Evolutionary conservation across 2,888 invertebrate genomes (phyloP).

Genomic region (Noctuana brunneofusca): DNA sequence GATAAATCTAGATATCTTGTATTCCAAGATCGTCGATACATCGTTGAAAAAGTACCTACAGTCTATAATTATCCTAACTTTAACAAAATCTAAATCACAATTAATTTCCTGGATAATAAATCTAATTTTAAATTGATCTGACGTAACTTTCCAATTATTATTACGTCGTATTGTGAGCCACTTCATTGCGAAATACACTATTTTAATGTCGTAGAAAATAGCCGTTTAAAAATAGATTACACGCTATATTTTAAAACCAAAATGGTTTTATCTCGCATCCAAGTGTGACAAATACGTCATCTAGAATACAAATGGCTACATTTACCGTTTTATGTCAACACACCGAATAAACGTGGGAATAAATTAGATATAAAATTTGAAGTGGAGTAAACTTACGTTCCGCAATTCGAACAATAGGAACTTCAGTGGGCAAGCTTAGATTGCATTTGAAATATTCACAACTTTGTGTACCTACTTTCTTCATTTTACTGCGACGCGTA

Average conservation of each 20-base stretch:
- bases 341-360: conserved; percentile 13
- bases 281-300: conserved; percentile 20
- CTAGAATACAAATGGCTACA: conserved; percentile 17
- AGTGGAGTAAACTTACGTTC: conserved; percentile 57
- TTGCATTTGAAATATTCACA: conserved; percentile 81
- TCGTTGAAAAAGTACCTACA: too few species aligned
- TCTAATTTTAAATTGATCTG: background rate
- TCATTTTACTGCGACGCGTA: background rate
- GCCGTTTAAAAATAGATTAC: conserved; percentile 10
- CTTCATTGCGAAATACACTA: background rate
- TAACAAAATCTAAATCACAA: too few species aligned
- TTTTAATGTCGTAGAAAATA: conserved; percentile 4
- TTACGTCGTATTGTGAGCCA: background rate
- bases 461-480: conserved; percentile 32
- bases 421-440: conserved; percentile 73
- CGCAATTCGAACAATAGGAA: conserved; percentile 67
- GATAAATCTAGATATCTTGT: too few species aligned
- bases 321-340: conserved; percentile 16
- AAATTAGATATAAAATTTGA: conserved; percentile 28
- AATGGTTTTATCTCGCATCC: conserved; percentile 17
- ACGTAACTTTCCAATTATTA: background rate
- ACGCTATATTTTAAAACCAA: conserved; percentile 10
- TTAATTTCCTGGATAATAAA: too few species aligned
- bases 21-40: too few species aligned
- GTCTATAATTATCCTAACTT: too few species aligned